Evolutionary conservation across 2,113 vertebrate genomes (phyloP).

Genomic region (Setophaga petechia): DNA sequence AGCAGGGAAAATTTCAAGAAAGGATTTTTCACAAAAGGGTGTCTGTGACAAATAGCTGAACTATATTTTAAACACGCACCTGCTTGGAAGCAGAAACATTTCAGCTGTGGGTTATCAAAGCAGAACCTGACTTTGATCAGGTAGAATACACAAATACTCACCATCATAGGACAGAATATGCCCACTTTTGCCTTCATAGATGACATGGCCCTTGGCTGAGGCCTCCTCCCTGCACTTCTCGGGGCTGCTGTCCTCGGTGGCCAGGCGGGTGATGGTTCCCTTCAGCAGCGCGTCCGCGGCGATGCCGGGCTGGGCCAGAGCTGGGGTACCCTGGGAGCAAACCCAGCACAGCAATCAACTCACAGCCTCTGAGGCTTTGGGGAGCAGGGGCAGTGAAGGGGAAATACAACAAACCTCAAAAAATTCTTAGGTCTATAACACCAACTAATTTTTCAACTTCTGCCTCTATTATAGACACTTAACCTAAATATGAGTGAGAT

Average conservation of each 20-base stretch:
- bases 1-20: no score
- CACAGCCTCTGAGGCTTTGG: not conserved
- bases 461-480: not conserved
- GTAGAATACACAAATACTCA: constrained; percentile 66
- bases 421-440: not conserved
- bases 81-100: not conserved
- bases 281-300: constrained; percentile 88
- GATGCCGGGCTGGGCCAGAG: constrained; percentile 86
- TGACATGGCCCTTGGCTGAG: constrained; percentile 91
- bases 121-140: not conserved
- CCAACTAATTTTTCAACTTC: not conserved
- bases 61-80: not conserved
- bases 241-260: constrained; percentile 87
- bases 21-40: no score
- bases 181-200: constrained; percentile 96
- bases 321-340: constrained; percentile 87
- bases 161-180: constrained; percentile 95
- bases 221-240: constrained; percentile 90
- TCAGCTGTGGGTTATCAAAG: not conserved
- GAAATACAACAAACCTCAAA: not conserved
- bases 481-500: not conserved
- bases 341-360: not conserved
- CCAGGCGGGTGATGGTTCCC: constrained; percentile 87
- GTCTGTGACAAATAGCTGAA: not conserved
- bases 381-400: not conserved